Conservation (phyloP, 2,113 vertebrate genomes). For the Turdus rufiventris region DNA sequence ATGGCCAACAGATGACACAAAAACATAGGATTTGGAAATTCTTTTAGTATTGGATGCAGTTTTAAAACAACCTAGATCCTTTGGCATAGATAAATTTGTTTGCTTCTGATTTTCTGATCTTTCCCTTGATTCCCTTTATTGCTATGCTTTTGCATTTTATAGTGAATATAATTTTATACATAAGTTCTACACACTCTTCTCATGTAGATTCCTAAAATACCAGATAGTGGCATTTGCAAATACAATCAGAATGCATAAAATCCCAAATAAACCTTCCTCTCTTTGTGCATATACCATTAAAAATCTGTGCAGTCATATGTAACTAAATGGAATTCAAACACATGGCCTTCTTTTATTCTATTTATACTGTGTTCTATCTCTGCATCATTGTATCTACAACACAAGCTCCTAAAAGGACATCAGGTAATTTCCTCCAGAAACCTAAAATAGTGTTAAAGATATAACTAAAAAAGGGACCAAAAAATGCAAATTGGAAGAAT, state of each 20-base stretch:
- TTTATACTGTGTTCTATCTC: not conserved
- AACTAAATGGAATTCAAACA: not conserved
- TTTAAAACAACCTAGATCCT: not conserved
- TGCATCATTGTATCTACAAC: not conserved
- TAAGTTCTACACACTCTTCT: not conserved
- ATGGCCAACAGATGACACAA: not conserved
- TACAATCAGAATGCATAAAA: not conserved
- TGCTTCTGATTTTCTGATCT: not conserved
- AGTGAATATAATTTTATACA: not conserved
- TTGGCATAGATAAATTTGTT: not conserved
- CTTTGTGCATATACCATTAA: not conserved
- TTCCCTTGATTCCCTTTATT: not conserved
- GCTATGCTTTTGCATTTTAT: not conserved
- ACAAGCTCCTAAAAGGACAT: not conserved
- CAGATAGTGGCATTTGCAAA: not conserved
- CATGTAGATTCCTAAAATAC: not conserved
- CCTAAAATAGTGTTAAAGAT: not conserved
- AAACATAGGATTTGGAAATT: not conserved
- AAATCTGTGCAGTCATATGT: not conserved
- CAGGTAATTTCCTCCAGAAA: not conserved
- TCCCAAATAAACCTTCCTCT: not conserved
- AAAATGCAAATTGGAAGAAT: not conserved
- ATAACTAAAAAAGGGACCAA: not conserved
- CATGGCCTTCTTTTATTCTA: rapidly evolving
- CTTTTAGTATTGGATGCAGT: not conserved